Evolutionary conservation across 2,888 invertebrate species (phyloP), one percentile per base, ranked within the genome.

Genomic region (Branchellion lobata): DNA sequence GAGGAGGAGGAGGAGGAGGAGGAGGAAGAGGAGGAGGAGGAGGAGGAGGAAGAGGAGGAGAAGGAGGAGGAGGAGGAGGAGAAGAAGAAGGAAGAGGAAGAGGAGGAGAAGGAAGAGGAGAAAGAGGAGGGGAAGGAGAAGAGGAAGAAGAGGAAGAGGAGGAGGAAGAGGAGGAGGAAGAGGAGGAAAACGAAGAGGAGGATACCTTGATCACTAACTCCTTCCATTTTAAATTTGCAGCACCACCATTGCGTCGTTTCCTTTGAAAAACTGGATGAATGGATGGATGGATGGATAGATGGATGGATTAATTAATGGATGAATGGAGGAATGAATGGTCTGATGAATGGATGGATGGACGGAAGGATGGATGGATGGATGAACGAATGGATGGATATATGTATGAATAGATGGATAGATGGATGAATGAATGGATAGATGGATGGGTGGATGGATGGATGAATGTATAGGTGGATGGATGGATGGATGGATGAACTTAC

Each of bases 1-100:
- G 87, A 82, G 65, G 65, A 65, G n/a, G 65, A 65, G 8, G n/a
- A 65, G n/a, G 65, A 65, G n/a, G 65, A 65, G 65, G 65, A 65
- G n/a, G 65, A 65, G 29, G 65, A 65, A 21, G 65, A 65, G n/a
- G n/a, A 65, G 65, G 65, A 65, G n/a, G 65, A 65, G 65, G n/a
- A 65, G 65, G 65, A 65, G 65, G 8, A 65, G 65, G 65, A 65
- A 65, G 65, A 65, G 65, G n/a, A 65, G n/a, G n/a, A 65, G 65
- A 29, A 65, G 65, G 65, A 65, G 65, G 65, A 65, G 65, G 65
- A 65, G n/a, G 65, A 65, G 65, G 65, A 65, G 65, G 36, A 72
- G 34, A 14, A 72, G 36, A 72, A 34, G 31, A 18, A 31, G 5
- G n/a, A 0, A 27, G 11, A 14, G 69, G 29, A 11, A 34, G 40